phyloP scores from a whole-genome alignment of 2,113 vertebrate genomes.

The Kobus ellipsiprymnus region DNA sequence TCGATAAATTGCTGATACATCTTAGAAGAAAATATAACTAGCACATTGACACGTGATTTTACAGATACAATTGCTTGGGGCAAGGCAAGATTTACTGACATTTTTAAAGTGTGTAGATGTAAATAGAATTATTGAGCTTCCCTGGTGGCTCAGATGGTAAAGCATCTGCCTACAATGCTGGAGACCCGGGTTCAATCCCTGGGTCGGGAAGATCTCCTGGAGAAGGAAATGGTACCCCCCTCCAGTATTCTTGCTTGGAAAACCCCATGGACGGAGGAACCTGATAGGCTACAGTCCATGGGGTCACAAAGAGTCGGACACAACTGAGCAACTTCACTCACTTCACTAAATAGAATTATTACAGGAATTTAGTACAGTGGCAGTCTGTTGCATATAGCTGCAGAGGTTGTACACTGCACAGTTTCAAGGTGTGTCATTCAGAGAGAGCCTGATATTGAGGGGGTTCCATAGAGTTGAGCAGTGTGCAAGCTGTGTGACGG shows the following conservation, averaged over 20 bases:
- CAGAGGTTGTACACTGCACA: not conserved
- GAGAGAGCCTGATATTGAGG: not conserved
- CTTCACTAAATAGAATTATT: too few species aligned
- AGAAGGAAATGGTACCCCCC: too few species aligned
- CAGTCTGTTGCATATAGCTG: too few species aligned
- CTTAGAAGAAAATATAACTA: not conserved
- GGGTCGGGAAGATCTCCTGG: too few species aligned
- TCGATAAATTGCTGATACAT: not conserved
- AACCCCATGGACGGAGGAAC: too few species aligned
- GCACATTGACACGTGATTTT: not conserved
- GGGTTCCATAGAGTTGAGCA: not conserved
- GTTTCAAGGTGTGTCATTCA: not conserved
- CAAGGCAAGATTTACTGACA: not conserved
- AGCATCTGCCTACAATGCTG: too few species aligned
- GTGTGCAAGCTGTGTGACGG: not conserved
- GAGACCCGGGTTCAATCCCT: too few species aligned
- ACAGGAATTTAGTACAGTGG: not conserved
- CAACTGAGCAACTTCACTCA: too few species aligned
- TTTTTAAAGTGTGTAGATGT: not conserved
- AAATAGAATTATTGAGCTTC: not conserved
- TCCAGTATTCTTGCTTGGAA: too few species aligned
- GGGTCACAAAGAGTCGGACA: too few species aligned
- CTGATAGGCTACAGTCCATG: too few species aligned
- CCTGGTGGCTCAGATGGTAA: too few species aligned
- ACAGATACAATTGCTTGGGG: not conserved